Base-by-base conservation (phyloP, 1,140 invertebrate species). In the Centruroides vittatus region DNA sequence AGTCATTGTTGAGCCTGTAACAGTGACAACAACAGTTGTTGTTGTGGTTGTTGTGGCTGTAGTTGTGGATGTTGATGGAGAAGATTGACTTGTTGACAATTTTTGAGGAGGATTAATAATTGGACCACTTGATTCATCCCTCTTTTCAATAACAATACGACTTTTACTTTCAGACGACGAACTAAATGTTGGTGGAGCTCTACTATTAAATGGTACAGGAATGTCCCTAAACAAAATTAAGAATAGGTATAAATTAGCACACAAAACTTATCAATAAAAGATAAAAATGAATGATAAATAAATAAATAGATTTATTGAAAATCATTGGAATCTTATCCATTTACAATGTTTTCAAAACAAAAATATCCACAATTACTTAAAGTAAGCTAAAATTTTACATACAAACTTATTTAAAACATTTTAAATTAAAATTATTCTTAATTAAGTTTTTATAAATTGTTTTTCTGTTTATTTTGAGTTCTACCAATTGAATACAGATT, bases 71-170 rank as follows among this genome's bases (percentile, higher is more conserved):
- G 46, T 46, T 59, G 53, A 3, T 46, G 54, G 3, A 12, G 55
- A 12, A 35, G 57, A 52, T 47, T 58, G 62, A 8, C 57, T 52
- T 23, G 47, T 52, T 13, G 57, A 36, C 13, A 41, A 53, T 54
- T 57, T 48, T 56, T 10, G 59, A 11, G 12, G 12, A 51, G 50
- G 50, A 51, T 13, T 66, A 52, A 61, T 53, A 23, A 60, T 66
- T 46, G 84, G 80, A 67, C 69, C 69, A 35, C 82, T 76, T 35
- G 86, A 80, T 65, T 86, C 84, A 66, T 89, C 83, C 35, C 86
- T 79, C 67, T 84, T 83, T 72, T 92, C 89, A 46, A 92, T 84
- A 5, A 86, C 77, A 65, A 93, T 93, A 51, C 83, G 82, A 68
- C 86, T 90, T 72, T 87, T 88, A 35, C 79, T 79, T 69, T 88